phyloP scores from a whole-genome alignment of 2,797 vertebrate species.

The Numenius phaeopus region DNA sequence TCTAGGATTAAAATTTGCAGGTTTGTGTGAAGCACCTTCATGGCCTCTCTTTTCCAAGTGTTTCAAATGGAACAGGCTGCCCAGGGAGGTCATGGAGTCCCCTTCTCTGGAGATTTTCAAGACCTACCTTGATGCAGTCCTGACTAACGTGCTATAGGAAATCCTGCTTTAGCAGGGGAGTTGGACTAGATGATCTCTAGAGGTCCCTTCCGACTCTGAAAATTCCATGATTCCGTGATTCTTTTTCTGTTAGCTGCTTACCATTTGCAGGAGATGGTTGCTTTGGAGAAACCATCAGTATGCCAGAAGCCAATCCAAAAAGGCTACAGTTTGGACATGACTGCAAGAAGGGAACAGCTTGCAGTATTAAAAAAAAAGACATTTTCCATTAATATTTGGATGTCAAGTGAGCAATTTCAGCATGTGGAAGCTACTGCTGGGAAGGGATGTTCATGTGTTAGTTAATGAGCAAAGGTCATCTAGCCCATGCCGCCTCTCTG shows the following conservation, averaged over 20 bases:
- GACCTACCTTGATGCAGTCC: too few species aligned
- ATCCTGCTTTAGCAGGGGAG: too few species aligned
- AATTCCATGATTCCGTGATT: not conserved
- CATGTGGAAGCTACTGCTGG: constrained; percentile 56
- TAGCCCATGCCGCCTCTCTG: not conserved
- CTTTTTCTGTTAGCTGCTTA: not conserved
- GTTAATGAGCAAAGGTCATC: not conserved
- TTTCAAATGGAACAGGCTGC: not conserved
- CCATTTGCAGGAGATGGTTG: not conserved
- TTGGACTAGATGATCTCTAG: too few species aligned
- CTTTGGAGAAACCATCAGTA: not conserved
- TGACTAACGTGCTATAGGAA: too few species aligned
- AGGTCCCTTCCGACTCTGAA: too few species aligned
- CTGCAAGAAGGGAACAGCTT: not conserved
- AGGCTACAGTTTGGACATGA: not conserved
- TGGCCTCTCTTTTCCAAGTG: not conserved
- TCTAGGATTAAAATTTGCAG: not conserved
- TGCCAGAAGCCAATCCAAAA: not conserved
- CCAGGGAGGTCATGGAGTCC: too few species aligned
- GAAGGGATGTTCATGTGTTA: not conserved
- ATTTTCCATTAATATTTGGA: constrained; percentile 39
- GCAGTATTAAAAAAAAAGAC: not conserved
- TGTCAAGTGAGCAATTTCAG: constrained; percentile 28
- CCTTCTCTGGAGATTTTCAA: too few species aligned
- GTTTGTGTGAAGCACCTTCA: not conserved